phyloP scores from a whole-genome alignment of 2,797 vertebrate species.

The Pseudomugil tenellus region DNA sequence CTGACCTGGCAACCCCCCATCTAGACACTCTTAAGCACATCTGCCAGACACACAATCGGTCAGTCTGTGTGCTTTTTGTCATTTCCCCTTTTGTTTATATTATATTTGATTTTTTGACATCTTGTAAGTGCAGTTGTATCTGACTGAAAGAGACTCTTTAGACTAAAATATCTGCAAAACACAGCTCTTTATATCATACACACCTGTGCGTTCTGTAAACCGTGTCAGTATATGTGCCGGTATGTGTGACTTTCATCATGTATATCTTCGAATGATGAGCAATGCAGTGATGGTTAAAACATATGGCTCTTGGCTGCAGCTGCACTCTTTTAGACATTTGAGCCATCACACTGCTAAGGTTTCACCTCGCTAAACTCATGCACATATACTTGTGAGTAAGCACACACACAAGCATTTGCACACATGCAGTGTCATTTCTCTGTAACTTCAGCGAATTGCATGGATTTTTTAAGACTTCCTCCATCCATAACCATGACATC shows the following conservation, averaged over 20 bases:
- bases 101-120: background rate
- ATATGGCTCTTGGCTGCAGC: conserved; percentile 65
- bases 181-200: background rate
- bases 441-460: background rate
- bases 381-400: background rate
- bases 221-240: background rate
- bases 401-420: conserved; percentile 8
- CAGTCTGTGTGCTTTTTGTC: conserved; percentile 57
- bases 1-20: conserved; percentile 79
- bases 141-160: background rate
- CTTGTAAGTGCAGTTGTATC: background rate
- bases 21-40: conserved; percentile 86
- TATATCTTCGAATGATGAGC: conserved; percentile 27
- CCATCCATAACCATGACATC: background rate
- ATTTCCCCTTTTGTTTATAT: background rate
- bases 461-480: background rate
- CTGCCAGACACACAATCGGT: conserved; percentile 91
- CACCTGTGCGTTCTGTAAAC: conserved; percentile 5
- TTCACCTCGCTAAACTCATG: conserved; percentile 66
- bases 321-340: conserved; percentile 78
- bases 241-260: conserved; percentile 7
- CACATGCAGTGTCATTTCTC: conserved; percentile 11
- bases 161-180: background rate
- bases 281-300: conserved; percentile 68
- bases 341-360: conserved; percentile 72